A percentile compares a stretch with the other conserved stretches of the same genome.
phyloP scores from a whole-genome alignment of 2,113 vertebrate genomes.

The Thunnus thynnus region DNA sequence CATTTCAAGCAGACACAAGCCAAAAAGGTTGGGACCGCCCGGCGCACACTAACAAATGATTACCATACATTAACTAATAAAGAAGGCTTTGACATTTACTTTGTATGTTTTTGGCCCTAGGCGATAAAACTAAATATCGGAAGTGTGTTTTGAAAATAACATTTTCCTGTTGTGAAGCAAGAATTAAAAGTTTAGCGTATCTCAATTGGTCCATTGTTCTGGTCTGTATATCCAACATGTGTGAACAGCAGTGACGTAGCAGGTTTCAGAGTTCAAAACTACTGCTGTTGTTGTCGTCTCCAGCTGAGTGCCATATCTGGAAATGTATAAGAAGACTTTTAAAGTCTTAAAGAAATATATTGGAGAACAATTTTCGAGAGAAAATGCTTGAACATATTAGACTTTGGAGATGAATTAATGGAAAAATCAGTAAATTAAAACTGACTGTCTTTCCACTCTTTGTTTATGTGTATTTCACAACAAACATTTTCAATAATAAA shows the following conservation, averaged over 20 bases:
- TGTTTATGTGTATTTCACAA: background rate
- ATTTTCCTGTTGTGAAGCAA: conserved; percentile 5
- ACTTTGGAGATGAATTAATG: no score
- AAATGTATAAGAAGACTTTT: no score
- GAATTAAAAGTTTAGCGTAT: background rate
- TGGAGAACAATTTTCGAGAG: no score
- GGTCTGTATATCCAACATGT: conserved; percentile 17
- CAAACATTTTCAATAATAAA: background rate
- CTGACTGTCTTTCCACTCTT: no score
- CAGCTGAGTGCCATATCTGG: background rate
- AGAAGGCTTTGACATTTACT: conserved; percentile 10
- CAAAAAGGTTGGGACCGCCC: background rate
- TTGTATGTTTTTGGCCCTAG: background rate
- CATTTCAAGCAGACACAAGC: background rate
- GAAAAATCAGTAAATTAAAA: no score
- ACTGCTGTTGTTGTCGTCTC: background rate
- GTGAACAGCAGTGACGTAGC: conserved; percentile 13
- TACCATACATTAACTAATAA: background rate
- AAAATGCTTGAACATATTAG: no score
- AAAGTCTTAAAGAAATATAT: no score
- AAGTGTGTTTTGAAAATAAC: background rate
- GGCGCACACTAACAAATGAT: no score
- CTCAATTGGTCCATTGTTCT: conserved; percentile 32
- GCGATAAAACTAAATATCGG: background rate
- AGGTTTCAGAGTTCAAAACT: conserved; percentile 17